These are phyloP conservation scores for Archips xylosteana DNA, from an alignment of 2,888 invertebrate genomes.

Conservation along the genomic window DNA sequence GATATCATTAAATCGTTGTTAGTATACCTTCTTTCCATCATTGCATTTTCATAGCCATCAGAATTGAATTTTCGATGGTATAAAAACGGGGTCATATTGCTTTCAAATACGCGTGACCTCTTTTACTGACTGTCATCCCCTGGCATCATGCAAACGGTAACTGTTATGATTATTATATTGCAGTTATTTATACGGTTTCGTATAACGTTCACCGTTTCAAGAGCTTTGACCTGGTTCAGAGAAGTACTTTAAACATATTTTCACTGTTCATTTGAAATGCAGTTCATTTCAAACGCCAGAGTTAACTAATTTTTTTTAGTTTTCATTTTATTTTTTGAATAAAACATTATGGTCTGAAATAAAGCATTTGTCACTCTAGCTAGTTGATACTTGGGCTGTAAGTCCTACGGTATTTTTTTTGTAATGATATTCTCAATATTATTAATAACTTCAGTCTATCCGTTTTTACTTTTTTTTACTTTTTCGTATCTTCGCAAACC, in stretches of 20 bases:
- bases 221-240: conserved; percentile 3
- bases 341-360: too few species aligned
- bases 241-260: background rate
- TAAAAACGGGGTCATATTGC: conserved; percentile 23
- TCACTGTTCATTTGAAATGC: background rate
- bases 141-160: conserved; percentile 34
- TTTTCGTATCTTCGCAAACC: background rate
- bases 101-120: conserved; percentile 33
- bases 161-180: conserved; percentile 35
- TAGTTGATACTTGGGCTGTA: too few species aligned
- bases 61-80: conserved; percentile 28
- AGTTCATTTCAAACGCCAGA: background rate
- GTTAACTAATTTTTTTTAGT: background rate
- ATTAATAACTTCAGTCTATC: too few species aligned
- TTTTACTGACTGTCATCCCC: conserved; percentile 24
- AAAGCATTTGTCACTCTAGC: too few species aligned
- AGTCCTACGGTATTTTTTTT: too few species aligned
- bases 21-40: conserved; percentile 3
- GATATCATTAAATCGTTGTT: conserved; percentile 3
- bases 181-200: conserved; percentile 22
- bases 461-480: too few species aligned
- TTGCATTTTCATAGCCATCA: conserved; percentile 15
- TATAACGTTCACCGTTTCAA: conserved; percentile 3
- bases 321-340: background rate
- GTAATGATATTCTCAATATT: too few species aligned